A percentile compares a stretch with the other conserved stretches of the same genome.
Evolutionary conservation across 2,797 vertebrate genomes (phyloP).

Genomic region (Meda fulgida): DNA sequence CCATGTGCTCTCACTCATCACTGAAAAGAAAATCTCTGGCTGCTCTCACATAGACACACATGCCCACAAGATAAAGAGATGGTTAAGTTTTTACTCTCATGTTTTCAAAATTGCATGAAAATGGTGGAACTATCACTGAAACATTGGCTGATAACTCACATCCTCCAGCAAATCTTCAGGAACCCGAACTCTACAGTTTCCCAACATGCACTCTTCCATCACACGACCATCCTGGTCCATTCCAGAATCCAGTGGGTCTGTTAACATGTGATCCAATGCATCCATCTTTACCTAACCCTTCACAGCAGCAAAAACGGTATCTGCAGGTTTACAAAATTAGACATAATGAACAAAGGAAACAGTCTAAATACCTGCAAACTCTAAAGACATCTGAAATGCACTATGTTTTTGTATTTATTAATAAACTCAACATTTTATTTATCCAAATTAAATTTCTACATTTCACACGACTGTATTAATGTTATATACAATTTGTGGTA

Average conservation of each 20-base stretch:
- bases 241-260: constrained; percentile 87
- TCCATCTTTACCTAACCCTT: constrained; percentile 80
- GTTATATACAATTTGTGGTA: too few species aligned
- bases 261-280: constrained; percentile 89
- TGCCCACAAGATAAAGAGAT: background rate
- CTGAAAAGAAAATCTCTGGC: constrained; percentile 96
- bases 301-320: background rate
- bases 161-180: constrained; percentile 96
- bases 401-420: background rate
- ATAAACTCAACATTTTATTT: background rate
- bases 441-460: background rate
- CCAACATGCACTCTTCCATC: constrained; percentile 95
- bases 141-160: constrained; percentile 74
- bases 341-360: background rate
- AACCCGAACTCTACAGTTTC: constrained; percentile 86
- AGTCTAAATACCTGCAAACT: background rate
- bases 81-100: background rate
- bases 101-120: background rate
- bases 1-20: constrained; percentile 93
- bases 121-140: background rate
- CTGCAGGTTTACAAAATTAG: constrained; percentile 9
- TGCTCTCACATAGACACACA: constrained; percentile 62
- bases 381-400: background rate
- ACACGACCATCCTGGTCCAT: constrained; percentile 80
- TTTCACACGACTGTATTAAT: background rate